Percentiles rank a stretch among this genome's conserved stretches.
These are phyloP conservation scores for Escarpia spicata DNA, from an alignment of 2,888 invertebrate species.

Conservation along the genomic window DNA sequence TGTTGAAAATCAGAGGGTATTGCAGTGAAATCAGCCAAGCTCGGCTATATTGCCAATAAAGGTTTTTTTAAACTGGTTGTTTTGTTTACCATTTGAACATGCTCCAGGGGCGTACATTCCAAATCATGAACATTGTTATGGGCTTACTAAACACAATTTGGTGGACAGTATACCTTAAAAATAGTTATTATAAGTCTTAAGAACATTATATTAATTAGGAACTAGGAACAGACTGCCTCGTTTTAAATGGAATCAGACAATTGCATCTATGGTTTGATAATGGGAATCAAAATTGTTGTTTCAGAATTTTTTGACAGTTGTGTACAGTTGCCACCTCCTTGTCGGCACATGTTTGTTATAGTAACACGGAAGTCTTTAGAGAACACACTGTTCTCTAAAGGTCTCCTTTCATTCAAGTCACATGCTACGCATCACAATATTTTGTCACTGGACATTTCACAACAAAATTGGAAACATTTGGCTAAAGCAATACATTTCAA, in stretches of 20 bases:
- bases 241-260: neutral
- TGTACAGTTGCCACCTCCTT: neutral
- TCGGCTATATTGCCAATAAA: no score
- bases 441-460: constrained; percentile 16
- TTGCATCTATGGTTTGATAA: neutral
- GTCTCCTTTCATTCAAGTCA: neutral
- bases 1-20: no score
- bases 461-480: neutral
- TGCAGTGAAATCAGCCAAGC: no score
- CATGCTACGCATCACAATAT: neutral
- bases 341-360: neutral
- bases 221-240: no score
- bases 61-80: no score
- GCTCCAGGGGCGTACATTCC: no score
- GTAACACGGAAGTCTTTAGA: neutral
- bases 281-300: neutral
- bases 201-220: no score
- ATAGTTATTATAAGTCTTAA: no score
- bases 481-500: neutral
- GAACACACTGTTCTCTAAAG: neutral
- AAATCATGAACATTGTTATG: no score
- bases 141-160: no score
- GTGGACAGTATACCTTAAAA: no score
- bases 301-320: neutral
- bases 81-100: no score